phyloP scores from a whole-genome alignment of 2,888 invertebrate species.

The Hipparchia semele region DNA sequence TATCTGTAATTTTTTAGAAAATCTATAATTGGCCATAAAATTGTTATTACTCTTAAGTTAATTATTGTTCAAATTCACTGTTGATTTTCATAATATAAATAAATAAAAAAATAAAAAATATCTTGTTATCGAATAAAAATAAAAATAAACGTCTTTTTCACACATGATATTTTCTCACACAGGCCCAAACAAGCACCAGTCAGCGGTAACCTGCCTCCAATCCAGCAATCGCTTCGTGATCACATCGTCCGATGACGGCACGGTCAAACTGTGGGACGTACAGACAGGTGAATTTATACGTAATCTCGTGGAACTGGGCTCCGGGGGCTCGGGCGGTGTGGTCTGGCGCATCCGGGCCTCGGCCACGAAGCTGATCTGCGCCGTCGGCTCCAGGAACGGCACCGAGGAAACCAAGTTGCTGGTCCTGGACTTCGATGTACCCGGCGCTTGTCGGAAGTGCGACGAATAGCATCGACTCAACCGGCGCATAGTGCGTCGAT shows the following conservation, averaged over 20 bases:
- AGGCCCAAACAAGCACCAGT: constrained; percentile 98
- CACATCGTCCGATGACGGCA: constrained; percentile 99
- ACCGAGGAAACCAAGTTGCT: constrained; percentile 99
- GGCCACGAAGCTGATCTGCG: constrained; percentile 98
- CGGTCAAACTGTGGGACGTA: constrained; percentile 99
- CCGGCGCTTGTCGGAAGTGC: constrained; percentile 85
- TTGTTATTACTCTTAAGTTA: no score
- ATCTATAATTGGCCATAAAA: no score
- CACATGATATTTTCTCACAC: constrained; percentile 34
- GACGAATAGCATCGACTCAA: constrained; percentile 78
- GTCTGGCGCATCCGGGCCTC: constrained; percentile 98
- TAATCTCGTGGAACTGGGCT: constrained; percentile 96
- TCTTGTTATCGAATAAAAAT: no score
- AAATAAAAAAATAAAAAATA: no score
- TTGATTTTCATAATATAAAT: no score
- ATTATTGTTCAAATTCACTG: no score
- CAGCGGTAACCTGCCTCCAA: constrained; percentile 99
- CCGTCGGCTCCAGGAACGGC: constrained; percentile 98
- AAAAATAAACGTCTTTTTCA: no score
- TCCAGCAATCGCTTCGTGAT: constrained; percentile 98
- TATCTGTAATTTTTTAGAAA: no score
- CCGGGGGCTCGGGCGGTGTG: constrained; percentile 98
- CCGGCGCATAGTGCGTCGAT: constrained; percentile 75
- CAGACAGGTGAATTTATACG: constrained; percentile 98
- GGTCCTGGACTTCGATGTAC: constrained; percentile 98